Base-by-base conservation (phyloP, 1,140 invertebrate species). In the Palaemon carinicauda region DNA sequence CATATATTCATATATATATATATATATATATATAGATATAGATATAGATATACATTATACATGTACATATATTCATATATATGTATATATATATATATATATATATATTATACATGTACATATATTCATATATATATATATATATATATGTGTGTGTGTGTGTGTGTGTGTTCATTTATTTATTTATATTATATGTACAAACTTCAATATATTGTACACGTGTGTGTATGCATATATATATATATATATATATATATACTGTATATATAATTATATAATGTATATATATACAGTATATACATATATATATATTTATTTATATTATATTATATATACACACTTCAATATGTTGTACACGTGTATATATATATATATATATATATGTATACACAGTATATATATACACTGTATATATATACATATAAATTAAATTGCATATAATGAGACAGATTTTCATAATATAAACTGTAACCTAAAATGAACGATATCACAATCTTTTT, bases 1-100 rank as follows among this genome's bases (percentile, higher is more conserved):
- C 24, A 71, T 71, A 71, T 71, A 71, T 71, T 10, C 24, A 71
- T 71, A 71, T 71, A 71, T 71, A 71, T 71, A 17, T 71, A 71
- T 29, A 29, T 71, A 71, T 71, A 31, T 29, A 71, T 29, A 71
- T 71, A 60, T 60, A 24, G 3, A 12, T 3, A 60, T 4, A 60
- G 17, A 60, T 4, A 12, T 4, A 60, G n/a, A 71, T 71, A 71
- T 71, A 71, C 24, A 71, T n/a, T 71, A 71, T 71, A 71, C 24
- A 71, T 71, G 24, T 71, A 71, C 24, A 71, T 71, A 71, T 71
- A 71, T 71, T 10, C 24, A 71, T 71, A 71, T 29, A 71, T 71
- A 60, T 60, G 14, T 60, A 60, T 60, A 60, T 60, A 60, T 60
- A 60, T 60, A 60, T 60, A 60, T 60, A 60, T 60, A 24, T 60